A percentile compares a stretch with the other conserved stretches of the same genome.
phyloP scores from a whole-genome alignment of 2,888 invertebrate genomes.

The Troglohyphantes excavatus region DNA sequence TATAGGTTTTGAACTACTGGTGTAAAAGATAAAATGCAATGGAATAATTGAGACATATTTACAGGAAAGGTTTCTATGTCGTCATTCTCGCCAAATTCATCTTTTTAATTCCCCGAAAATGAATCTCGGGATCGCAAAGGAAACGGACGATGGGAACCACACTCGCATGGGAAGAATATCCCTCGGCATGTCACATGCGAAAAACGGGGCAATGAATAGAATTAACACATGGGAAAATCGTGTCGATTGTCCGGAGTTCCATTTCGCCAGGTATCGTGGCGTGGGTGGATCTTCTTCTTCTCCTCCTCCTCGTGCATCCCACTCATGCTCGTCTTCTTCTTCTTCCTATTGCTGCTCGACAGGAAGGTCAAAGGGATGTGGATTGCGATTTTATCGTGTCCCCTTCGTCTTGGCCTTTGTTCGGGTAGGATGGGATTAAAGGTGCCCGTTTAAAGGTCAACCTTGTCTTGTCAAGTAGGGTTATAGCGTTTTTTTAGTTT shows the following conservation, averaged over 20 bases:
- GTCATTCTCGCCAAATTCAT: not conserved
- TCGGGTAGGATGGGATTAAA: constrained; percentile 21
- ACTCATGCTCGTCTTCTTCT: not conserved
- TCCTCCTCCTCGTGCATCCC: not conserved
- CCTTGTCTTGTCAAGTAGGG: constrained; percentile 29
- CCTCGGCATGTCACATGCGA: constrained; percentile 40
- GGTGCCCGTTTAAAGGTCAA: constrained; percentile 44
- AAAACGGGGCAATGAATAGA: constrained; percentile 34
- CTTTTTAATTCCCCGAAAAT: not conserved
- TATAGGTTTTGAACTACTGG: no score
- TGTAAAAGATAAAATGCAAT: no score
- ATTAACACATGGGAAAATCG: constrained; percentile 60
- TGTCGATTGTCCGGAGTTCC: constrained; percentile 32
- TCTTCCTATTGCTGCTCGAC: constrained; percentile 12
- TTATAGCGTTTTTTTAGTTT: no score
- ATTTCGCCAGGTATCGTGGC: constrained; percentile 21
- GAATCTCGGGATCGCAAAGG: not conserved
- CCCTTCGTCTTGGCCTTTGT: constrained; percentile 21
- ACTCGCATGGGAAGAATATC: constrained; percentile 35
- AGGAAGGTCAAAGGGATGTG: constrained; percentile 56
- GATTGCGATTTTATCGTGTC: constrained; percentile 32
- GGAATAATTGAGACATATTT: no score
- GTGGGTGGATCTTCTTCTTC: not conserved
- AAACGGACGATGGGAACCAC: not conserved
- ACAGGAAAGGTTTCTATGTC: not conserved